Evolutionary conservation across 2,113 vertebrate species (phyloP).

Genomic region (Alligator sinensis): DNA sequence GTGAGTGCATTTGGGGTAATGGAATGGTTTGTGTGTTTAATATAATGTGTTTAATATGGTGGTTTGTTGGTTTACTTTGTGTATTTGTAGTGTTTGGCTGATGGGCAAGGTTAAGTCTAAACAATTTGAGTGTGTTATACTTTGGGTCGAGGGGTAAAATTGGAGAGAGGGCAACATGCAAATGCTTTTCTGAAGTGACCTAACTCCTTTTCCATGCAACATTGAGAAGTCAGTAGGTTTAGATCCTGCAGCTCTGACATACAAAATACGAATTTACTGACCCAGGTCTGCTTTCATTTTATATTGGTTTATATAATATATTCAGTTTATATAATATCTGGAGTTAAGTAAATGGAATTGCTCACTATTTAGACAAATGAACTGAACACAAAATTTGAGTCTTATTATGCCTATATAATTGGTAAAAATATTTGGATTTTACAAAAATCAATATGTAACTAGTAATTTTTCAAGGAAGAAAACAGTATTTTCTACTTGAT

Average conservation of each 20-base stretch:
- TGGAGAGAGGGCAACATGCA: constrained; percentile 45
- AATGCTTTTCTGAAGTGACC: constrained; percentile 48
- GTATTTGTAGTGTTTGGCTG: constrained; percentile 44
- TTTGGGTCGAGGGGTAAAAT: constrained; percentile 51
- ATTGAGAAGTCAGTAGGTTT: constrained; percentile 16
- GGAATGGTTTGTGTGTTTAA: not conserved
- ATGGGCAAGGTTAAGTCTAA: constrained; percentile 44
- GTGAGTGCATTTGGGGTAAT: not conserved
- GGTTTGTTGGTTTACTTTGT: constrained; percentile 38
- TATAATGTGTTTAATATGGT: not conserved
- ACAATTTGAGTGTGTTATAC: constrained; percentile 54
- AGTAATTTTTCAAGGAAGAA: constrained; percentile 20
- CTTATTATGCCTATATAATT: not conserved
- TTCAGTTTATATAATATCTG: not conserved
- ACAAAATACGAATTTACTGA: not conserved
- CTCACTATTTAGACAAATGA: constrained; percentile 26
- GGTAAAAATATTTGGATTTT: not conserved
- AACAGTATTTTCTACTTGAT: not conserved
- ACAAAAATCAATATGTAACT: not conserved
- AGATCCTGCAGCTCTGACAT: not conserved
- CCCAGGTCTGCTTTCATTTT: not conserved
- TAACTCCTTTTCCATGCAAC: constrained; percentile 26
- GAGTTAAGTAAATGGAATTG: constrained; percentile 6
- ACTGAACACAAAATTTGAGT: constrained; percentile 3
- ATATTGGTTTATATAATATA: not conserved